A percentile compares a stretch with the other conserved stretches of the same genome.
These are phyloP conservation scores for Toxotes jaculatrix DNA, from an alignment of 2,113 vertebrate species.

Conservation along the genomic window DNA sequence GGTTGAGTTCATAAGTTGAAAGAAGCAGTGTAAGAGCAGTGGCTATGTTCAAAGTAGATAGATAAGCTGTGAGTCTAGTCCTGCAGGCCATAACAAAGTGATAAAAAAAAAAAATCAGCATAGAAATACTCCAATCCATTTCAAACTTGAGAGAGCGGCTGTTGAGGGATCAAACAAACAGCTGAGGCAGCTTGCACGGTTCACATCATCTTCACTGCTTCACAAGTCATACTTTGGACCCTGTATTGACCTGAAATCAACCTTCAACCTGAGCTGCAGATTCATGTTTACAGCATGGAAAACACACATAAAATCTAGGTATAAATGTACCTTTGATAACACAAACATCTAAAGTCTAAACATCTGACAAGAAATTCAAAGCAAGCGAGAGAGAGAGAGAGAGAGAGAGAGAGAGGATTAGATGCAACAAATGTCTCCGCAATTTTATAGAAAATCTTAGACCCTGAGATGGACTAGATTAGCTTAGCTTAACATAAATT, in stretches of 20 bases:
- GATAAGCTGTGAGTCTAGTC: slow-evolving; percentile 21
- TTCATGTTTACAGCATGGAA: background rate
- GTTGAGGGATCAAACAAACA: slow-evolving; percentile 45
- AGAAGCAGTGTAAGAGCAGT: slow-evolving; percentile 9
- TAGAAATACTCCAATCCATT: slow-evolving; percentile 25
- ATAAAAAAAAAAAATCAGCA: slow-evolving; percentile 6
- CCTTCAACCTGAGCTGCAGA: background rate
- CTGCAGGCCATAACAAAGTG: slow-evolving; percentile 31
- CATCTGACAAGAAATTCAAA: no score
- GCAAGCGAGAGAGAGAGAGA: no score
- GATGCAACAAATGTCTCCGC: no score
- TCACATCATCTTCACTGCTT: background rate
- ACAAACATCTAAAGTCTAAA: no score
- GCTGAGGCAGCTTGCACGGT: slow-evolving; percentile 16
- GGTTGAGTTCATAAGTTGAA: slow-evolving; percentile 33
- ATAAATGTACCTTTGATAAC: no score
- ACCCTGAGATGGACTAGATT: background rate
- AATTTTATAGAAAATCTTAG: no score
- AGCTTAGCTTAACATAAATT: background rate
- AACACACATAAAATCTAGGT: no score
- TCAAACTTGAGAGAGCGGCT: slow-evolving; percentile 24
- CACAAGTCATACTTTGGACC: slow-evolving; percentile 26
- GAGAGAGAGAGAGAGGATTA: no score
- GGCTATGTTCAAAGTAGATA: slow-evolving; percentile 40
- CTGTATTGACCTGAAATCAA: background rate